Conservation (phyloP, 2,113 vertebrate species). For the Capra hircus region DNA sequence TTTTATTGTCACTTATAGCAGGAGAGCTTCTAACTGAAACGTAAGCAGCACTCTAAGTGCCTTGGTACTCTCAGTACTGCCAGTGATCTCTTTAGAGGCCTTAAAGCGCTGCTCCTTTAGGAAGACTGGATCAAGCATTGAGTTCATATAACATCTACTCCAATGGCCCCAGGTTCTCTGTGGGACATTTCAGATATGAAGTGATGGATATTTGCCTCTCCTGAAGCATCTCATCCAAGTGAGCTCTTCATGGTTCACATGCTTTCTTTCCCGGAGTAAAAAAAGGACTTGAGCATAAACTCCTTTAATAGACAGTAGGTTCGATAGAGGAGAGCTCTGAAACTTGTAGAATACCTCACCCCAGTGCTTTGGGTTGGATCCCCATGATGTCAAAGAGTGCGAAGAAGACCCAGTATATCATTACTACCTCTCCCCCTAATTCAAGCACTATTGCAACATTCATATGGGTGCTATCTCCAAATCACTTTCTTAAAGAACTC, state of each 20-base stretch:
- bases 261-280: constrained; percentile 3
- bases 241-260: background rate
- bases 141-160: background rate
- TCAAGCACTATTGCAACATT: background rate
- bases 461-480: background rate
- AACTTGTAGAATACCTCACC: background rate
- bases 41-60: constrained; percentile 6
- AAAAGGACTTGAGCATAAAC: background rate
- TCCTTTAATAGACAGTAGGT: background rate
- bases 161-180: background rate
- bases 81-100: background rate
- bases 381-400: background rate
- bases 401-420: background rate
- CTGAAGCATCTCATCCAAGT: background rate
- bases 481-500: background rate
- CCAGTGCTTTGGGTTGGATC: background rate
- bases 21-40: constrained; percentile 49
- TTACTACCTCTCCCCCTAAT: background rate
- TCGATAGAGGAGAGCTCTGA: background rate
- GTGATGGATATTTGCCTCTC: background rate
- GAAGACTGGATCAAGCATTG: background rate
- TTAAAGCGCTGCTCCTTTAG: background rate
- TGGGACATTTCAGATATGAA: background rate
- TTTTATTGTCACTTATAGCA: constrained; percentile 43
- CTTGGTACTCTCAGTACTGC: background rate